Base-by-base conservation (phyloP, 2,888 invertebrate genomes). In the Fissipunctia ypsillon region DNA sequence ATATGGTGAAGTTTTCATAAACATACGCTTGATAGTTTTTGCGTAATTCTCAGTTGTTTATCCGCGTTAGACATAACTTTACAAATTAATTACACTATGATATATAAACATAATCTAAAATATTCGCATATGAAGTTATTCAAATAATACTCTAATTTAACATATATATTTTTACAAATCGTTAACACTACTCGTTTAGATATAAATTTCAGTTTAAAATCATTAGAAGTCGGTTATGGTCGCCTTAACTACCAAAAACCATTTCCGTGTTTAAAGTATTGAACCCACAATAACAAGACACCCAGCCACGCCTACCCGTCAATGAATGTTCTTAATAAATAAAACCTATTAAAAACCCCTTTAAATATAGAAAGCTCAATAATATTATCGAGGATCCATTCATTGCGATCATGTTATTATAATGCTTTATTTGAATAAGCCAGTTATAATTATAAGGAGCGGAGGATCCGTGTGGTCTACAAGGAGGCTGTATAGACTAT, bases 401-500 rank as follows among this genome's bases (percentile, higher is more conserved):
- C 82, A 84, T 81, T 81, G 81, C 64, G 68, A 81, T 81, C 83
- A 82, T 56, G n/a, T n/a, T n/a, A n/a, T n/a, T n/a, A 81, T 84
- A 81, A 81, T 74, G 71, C 54, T 25, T 60, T 75, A 72, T 82
- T 71, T 82, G 78, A 81, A 75, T 68, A 68, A 59, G 68, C 70
- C 57, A 73, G 69, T 54, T 69, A 65, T 86, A 87, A 86, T 86
- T 87, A 86, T 64, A 69, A 80, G 84, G 76, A 78, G 84, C 80
- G 78, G 73, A 73, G 86, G 76, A 81, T 91, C 84, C 90, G 89
- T 91, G 91, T 89, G 88, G 89, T 87, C 89, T 76, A n/a, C 72
- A 57, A 74, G 73, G 75, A 80, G 85, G 90, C 93, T 93, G 89
- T 93, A 94, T 94, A 90, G 88, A 60, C 92, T 88, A 94, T 94